Evolutionary conservation across 2,113 vertebrate genomes (phyloP), one percentile per base, ranked within the genome.

Genomic region (Stictonetta naevosa): DNA sequence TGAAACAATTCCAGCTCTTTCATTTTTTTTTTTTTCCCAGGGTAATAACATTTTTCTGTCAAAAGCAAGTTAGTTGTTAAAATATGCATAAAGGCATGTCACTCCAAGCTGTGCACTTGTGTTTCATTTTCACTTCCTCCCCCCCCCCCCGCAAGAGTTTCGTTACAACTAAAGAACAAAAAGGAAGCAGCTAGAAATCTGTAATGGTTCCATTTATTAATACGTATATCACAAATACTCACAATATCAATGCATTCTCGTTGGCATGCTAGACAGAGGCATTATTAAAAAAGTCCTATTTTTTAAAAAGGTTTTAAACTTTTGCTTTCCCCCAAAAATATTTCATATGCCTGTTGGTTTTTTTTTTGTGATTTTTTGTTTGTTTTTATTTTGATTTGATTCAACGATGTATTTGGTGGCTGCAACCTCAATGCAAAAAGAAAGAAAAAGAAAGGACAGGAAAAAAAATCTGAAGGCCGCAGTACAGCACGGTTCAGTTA

Each of bases 211-310:
- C 98, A 98, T 99, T 99, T 99, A 99, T 99, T 99, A 98, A 99
- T 98, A 99, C 98, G 97, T 98, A 98, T 98, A 98, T 99, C 99
- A 99, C 99, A 99, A 98, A 98, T 98, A 98, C 98, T 99, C 98
- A 99, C 98, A 98, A 98, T 98, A 98, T 99, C 98, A 98, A 98
- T 97, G 98, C 98, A 99, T 98, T 98, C 97, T 98, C 97, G 81
- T 98, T 98, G 97, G 98, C 98, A 98, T 98, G 99, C 98, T 98
- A 98, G 98, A 98, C 98, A 98, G 98, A 98, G 98, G 98, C 98
- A 97, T 98, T 96, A 97, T 97, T 98, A 98, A 96, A 97, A 91
- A 97, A 97, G 95, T 96, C 94, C 89, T 96, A 91, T 98, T 97
- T 96, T 97, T 97, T 93, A 97, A 97, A 98, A 98, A 98, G 97